Percentiles rank a stretch among this genome's conserved stretches.
These are phyloP conservation scores for Cotesia typhae DNA, from an alignment of 1,140 invertebrate genomes.

Conservation along the genomic window DNA sequence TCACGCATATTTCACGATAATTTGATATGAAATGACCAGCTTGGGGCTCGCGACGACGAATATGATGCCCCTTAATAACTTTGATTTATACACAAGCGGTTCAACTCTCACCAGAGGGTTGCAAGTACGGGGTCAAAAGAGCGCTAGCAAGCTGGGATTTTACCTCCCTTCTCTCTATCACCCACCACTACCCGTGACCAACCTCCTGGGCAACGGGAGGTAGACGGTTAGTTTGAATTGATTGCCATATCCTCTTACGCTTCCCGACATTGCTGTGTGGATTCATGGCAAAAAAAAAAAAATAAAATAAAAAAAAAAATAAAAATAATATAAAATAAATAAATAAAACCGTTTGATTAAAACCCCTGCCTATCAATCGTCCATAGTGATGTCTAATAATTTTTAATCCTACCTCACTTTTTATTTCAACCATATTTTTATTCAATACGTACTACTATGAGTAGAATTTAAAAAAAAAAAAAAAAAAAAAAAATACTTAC, in stretches of 20 bases:
- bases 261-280: constrained; percentile 44
- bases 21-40: constrained; percentile 64
- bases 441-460: neutral
- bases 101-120: constrained; percentile 52
- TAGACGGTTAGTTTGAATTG: constrained; percentile 63
- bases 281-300: constrained; percentile 42
- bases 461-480: neutral
- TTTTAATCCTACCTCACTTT: constrained; percentile 5
- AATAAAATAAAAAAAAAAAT: constrained; percentile 25
- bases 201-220: constrained; percentile 35
- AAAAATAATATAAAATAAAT: constrained; percentile 26
- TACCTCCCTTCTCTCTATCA: constrained; percentile 7
- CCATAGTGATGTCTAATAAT: constrained; percentile 29
- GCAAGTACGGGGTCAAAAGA: constrained; percentile 47
- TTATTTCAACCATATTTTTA: constrained; percentile 5
- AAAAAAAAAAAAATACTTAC: constrained; percentile 75
- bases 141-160: constrained; percentile 14
- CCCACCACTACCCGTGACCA: constrained; percentile 12
- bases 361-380: constrained; percentile 34
- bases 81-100: constrained; percentile 62
- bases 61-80: constrained; percentile 64
- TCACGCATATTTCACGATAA: constrained; percentile 58
- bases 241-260: constrained; percentile 64
- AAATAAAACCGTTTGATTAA: constrained; percentile 29
- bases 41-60: constrained; percentile 54